These are phyloP conservation scores for Anguilla megastoma DNA, from an alignment of 2,797 vertebrate genomes.

Conservation along the genomic window DNA sequence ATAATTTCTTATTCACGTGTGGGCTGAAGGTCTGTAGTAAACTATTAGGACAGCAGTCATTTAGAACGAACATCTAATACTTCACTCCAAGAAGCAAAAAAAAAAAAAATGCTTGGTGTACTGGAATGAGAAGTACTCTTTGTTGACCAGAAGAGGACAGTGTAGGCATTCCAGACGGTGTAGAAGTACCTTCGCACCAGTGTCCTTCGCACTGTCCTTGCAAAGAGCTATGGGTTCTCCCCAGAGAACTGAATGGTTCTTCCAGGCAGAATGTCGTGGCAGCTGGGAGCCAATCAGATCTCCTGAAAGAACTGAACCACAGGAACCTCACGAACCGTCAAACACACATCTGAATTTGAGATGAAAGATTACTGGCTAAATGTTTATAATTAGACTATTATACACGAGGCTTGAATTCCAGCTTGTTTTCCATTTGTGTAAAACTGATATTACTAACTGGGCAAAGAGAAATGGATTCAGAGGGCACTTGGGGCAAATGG, in stretches of 20 bases:
- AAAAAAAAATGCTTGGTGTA: no score
- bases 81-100: no score
- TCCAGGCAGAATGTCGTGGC: not conserved
- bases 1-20: not conserved
- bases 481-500: no score
- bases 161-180: not conserved
- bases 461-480: no score
- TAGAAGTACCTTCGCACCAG: not conserved
- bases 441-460: no score
- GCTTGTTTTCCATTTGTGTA: no score
- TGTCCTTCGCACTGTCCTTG: not conserved
- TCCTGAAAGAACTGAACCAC: not conserved
- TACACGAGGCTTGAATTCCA: no score
- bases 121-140: not conserved
- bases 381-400: no score
- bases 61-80: not conserved
- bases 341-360: no score
- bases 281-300: not conserved
- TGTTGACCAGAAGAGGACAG: slow-evolving; percentile 4
- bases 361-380: no score
- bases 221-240: no score
- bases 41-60: not conserved
- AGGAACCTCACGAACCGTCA: not conserved
- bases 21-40: not conserved
- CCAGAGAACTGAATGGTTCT: not conserved